Base-by-base conservation (phyloP, 2,888 invertebrate species). In the Dynastes hyllus region DNA sequence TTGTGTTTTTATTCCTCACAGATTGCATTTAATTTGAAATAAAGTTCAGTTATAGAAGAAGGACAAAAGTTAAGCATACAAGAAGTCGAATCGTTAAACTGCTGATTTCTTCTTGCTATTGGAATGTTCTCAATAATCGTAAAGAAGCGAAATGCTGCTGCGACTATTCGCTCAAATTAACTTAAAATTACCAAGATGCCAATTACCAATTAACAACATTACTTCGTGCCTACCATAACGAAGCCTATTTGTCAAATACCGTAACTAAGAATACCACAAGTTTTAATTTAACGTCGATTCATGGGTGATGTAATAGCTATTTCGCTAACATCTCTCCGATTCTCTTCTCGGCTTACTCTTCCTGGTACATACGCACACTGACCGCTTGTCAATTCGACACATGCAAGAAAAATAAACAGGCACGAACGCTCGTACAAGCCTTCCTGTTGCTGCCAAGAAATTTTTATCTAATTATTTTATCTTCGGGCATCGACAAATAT, bases 381-480 rank as follows among this genome's bases (percentile, higher is more conserved):
- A 69, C 69, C 69, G 69, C 45, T 16, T 50, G 69, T 69, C 69
- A 69, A 69, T 69, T 69, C 29, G 50, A 29, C 45, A 29, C 50
- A 69, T 50, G 69, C 50, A 69, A 51, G 69, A 50, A 69, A 50
- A 69, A 69, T 50, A 69, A 27, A 27, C 50, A 61, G 27, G 22
- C 61, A 61, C 27, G 61, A 61, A 61, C 22, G 61, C 61, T 45
- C 45, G 22, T 27, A 11, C n/a, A 61, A 27, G 69, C 69, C 50
- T 50, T 69, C 51, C 50, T 50, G 40, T 32, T 37, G 55, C 16
- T 55, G 53, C 55, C 55, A 53, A 55, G 55, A 55, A 55, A 58
- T 71, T 71, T 58, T 71, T 71, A 71, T 37, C 32, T 70, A 70
- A 70, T 53, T 67, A 67, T 67, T 45, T 53, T 32, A 37, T 71